These are phyloP conservation scores for Crocallis elinguaria DNA, from an alignment of 2,888 invertebrate species.

Conservation along the genomic window DNA sequence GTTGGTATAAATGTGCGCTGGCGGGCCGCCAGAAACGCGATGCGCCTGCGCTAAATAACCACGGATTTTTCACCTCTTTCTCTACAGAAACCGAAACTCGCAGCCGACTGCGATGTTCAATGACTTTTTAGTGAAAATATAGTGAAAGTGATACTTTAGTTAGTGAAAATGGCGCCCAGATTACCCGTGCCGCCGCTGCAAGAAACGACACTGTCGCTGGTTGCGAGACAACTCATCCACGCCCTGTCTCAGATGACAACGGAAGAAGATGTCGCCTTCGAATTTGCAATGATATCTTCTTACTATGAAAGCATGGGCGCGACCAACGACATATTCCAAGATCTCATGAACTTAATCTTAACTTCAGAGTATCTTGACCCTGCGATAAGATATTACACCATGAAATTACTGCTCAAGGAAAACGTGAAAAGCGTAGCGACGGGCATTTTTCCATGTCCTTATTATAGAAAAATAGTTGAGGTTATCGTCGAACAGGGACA, in stretches of 20 bases:
- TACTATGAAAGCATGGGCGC: slow-evolving; percentile 86
- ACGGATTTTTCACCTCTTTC: slow-evolving; percentile 73
- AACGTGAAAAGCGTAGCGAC: slow-evolving; percentile 87
- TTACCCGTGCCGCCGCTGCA: slow-evolving; percentile 85
- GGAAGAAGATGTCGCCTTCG: slow-evolving; percentile 83
- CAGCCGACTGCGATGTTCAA: slow-evolving; percentile 67
- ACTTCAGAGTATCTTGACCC: slow-evolving; percentile 88
- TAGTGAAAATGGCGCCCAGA: slow-evolving; percentile 86
- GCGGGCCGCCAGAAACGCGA: slow-evolving; percentile 63
- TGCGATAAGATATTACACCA: slow-evolving; percentile 86
- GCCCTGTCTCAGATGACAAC: slow-evolving; percentile 86
- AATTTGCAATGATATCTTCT: slow-evolving; percentile 85
- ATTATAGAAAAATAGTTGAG: slow-evolving; percentile 88
- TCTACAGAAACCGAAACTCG: slow-evolving; percentile 63
- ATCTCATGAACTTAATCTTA: slow-evolving; percentile 87
- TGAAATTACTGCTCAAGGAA: slow-evolving; percentile 86
- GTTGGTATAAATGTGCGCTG: slow-evolving; percentile 77
- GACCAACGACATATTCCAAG: slow-evolving; percentile 88
- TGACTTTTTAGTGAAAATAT: slow-evolving; percentile 49
- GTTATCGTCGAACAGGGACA: slow-evolving; percentile 87
- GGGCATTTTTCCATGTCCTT: slow-evolving; percentile 89
- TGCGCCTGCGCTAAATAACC: slow-evolving; percentile 76
- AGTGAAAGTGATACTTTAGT: slow-evolving; percentile 57
- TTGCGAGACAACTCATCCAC: slow-evolving; percentile 86
- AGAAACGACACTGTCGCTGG: slow-evolving; percentile 84